phyloP scores from a whole-genome alignment of 2,113 vertebrate genomes.

The Tretioscincus oriximinensis region DNA sequence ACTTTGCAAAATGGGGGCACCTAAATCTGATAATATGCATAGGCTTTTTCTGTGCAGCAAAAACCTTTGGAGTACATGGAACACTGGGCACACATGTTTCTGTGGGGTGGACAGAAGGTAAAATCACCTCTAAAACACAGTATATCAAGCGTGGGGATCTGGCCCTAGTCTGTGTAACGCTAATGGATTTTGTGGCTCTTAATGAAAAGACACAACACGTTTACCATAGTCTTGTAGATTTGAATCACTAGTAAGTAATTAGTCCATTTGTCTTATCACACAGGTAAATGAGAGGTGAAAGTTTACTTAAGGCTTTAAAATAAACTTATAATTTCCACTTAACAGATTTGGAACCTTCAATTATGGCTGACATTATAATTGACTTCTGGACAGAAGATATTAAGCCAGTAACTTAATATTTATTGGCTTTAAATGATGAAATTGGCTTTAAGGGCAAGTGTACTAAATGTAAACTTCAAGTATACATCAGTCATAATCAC shows the following conservation, averaged over 20 bases:
- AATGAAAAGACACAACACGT: too few species aligned
- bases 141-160: too few species aligned
- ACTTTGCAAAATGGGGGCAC: too few species aligned
- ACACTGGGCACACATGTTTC: too few species aligned
- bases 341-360: constrained; percentile 61
- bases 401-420: constrained; percentile 13
- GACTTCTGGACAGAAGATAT: constrained; percentile 42
- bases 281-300: constrained; percentile 49
- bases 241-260: constrained; percentile 44
- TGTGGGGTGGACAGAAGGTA: too few species aligned
- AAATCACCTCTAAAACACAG: too few species aligned
- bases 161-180: too few species aligned
- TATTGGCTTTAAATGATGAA: constrained; percentile 12
- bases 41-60: too few species aligned
- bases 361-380: constrained; percentile 28
- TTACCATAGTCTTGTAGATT: background rate
- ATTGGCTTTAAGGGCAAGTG: background rate
- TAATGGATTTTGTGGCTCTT: too few species aligned
- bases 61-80: too few species aligned
- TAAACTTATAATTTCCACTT: constrained; percentile 60
- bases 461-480: constrained; percentile 17
- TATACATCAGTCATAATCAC: background rate
- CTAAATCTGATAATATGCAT: too few species aligned
- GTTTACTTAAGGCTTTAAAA: constrained; percentile 56
- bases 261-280: constrained; percentile 41